Percentiles rank a stretch among this genome's conserved stretches.
phyloP scores from a whole-genome alignment of 2,888 invertebrate genomes.

The Osedax frankpressi region DNA sequence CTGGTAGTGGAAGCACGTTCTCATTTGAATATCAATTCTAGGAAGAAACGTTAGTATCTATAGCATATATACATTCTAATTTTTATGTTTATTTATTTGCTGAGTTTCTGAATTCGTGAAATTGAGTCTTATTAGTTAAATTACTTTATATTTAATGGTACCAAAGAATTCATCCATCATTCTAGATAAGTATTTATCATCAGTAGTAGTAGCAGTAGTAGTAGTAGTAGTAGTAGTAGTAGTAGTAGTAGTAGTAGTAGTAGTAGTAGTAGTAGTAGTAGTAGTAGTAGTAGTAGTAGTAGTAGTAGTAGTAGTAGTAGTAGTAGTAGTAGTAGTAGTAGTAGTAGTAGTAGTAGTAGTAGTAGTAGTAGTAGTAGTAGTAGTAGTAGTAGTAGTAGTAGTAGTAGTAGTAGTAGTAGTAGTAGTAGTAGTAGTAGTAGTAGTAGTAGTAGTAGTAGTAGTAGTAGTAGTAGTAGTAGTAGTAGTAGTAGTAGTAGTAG shows the following conservation, averaged over 20 bases:
- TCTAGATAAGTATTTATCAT: too few relatives aligned
- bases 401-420: constrained; percentile 19
- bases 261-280: constrained; percentile 16
- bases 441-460: constrained; percentile 16
- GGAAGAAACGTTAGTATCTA: too few relatives aligned
- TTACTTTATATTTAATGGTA: too few relatives aligned
- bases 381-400: constrained; percentile 19
- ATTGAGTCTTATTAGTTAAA: too few relatives aligned
- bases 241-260: constrained; percentile 18
- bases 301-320: constrained; percentile 18
- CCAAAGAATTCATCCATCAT: too few relatives aligned
- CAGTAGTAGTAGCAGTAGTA: too few relatives aligned
- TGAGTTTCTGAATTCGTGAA: too few relatives aligned
- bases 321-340: constrained; percentile 16
- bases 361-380: constrained; percentile 17
- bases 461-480: constrained; percentile 19
- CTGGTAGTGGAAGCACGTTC: too few relatives aligned
- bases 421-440: constrained; percentile 18
- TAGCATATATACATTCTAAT: too few relatives aligned
- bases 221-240: constrained; percentile 2
- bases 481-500: constrained; percentile 18
- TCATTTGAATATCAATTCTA: too few relatives aligned
- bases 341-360: constrained; percentile 18
- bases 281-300: constrained; percentile 18
- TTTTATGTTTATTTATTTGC: too few relatives aligned